phyloP scores from a whole-genome alignment of 2,888 invertebrate species.

The Hymenopus coronatus region DNA sequence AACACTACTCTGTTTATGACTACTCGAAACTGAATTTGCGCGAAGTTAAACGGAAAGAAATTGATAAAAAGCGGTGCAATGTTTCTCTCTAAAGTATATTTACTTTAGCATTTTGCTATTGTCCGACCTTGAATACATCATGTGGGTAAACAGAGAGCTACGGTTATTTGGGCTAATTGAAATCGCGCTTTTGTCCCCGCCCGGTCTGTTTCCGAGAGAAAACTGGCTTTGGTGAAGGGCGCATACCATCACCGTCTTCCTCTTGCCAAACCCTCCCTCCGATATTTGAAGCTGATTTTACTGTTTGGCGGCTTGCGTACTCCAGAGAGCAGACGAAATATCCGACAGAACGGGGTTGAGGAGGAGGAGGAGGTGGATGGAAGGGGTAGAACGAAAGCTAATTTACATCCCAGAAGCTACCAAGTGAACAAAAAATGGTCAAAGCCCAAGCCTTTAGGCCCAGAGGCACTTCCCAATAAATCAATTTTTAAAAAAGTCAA shows the following conservation, averaged over 20 bases:
- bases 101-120: no score
- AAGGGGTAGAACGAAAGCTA: background rate
- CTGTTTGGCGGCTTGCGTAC: constrained; percentile 7
- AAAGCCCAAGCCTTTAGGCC: constrained; percentile 21
- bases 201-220: background rate
- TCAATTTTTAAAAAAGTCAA: constrained; percentile 24
- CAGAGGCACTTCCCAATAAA: constrained; percentile 26
- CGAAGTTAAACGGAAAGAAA: no score
- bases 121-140: no score
- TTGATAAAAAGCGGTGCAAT: no score
- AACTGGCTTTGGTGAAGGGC: background rate
- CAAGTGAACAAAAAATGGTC: constrained; percentile 15
- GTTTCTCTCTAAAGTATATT: no score
- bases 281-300: constrained; percentile 21
- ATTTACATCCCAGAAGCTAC: constrained; percentile 21
- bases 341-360: background rate
- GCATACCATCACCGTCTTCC: background rate
- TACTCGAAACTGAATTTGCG: no score
- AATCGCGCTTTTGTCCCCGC: background rate
- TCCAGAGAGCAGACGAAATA: background rate
- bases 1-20: no score
- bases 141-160: background rate
- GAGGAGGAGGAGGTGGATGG: background rate
- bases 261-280: background rate
- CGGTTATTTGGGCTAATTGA: background rate